A percentile compares a stretch with the other conserved stretches of the same genome.
phyloP scores from a whole-genome alignment of 2,797 vertebrate species.

The Semaprochilodus insignis region DNA sequence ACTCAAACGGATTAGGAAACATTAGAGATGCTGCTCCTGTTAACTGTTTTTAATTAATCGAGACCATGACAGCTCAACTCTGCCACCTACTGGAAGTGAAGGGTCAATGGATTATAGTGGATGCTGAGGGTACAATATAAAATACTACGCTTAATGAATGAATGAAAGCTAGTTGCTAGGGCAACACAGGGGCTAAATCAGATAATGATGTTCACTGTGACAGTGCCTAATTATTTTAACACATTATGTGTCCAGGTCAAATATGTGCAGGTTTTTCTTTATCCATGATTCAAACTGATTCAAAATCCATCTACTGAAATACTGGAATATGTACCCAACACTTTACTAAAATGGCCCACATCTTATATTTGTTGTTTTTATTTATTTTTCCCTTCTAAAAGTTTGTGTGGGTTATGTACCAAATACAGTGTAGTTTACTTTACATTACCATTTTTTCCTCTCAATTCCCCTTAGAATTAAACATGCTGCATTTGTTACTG shows the following conservation, averaged over 20 bases:
- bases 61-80: constrained; percentile 34
- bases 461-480: too few relatives aligned
- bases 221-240: neutral
- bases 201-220: neutral
- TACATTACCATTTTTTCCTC: too few relatives aligned
- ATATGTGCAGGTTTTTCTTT: neutral
- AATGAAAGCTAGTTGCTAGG: neutral
- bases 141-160: neutral
- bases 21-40: neutral
- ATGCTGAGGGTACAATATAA: neutral
- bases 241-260: neutral
- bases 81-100: constrained; percentile 49
- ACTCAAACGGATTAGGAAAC: neutral
- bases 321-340: neutral
- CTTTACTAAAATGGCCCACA: neutral
- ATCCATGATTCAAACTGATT: neutral
- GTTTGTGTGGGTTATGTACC: neutral
- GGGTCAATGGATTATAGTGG: neutral
- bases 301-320: neutral
- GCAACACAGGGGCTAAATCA: neutral
- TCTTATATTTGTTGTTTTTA: neutral
- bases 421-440: too few relatives aligned
- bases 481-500: too few relatives aligned
- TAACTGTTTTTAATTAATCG: neutral
- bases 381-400: neutral